Conservation (phyloP, 1,140 invertebrate species). For the Lasioglossum albipes region DNA sequence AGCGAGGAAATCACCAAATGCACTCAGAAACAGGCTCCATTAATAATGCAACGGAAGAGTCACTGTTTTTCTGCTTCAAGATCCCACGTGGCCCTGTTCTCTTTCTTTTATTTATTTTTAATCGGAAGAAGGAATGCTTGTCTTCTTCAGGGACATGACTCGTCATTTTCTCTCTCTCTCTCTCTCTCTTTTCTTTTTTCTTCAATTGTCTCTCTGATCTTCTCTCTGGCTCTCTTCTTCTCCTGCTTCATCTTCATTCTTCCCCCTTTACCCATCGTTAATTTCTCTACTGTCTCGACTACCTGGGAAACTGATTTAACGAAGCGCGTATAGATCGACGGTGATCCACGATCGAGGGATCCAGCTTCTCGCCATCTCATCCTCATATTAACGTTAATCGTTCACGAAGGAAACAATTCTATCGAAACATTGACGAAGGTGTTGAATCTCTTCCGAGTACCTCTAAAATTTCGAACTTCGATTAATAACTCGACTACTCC, state of each 20-base stretch:
- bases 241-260: slow-evolving; percentile 43
- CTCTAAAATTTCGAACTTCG: not conserved
- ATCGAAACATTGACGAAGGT: slow-evolving; percentile 2
- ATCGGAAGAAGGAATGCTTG: slow-evolving; percentile 47
- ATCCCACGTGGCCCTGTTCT: slow-evolving; percentile 51
- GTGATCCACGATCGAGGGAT: not conserved
- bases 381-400: not conserved
- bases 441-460: not conserved
- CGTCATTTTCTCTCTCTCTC: slow-evolving; percentile 63
- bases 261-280: slow-evolving; percentile 7
- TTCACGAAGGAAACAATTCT: not conserved
- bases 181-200: slow-evolving; percentile 33
- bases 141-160: slow-evolving; percentile 76
- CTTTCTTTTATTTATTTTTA: slow-evolving; percentile 61
- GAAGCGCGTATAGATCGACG: too few relatives aligned
- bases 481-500: not conserved
- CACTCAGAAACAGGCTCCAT: not conserved
- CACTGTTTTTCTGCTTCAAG: slow-evolving; percentile 48
- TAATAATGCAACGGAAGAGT: not conserved
- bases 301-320: not conserved
- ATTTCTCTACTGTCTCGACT: not conserved
- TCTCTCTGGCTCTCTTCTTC: slow-evolving; percentile 43
- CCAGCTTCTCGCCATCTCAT: not conserved
- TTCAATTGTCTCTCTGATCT: slow-evolving; percentile 13
- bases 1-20: not conserved